phyloP scores from a whole-genome alignment of 2,888 invertebrate species.

The Drosophila koepferae region DNA sequence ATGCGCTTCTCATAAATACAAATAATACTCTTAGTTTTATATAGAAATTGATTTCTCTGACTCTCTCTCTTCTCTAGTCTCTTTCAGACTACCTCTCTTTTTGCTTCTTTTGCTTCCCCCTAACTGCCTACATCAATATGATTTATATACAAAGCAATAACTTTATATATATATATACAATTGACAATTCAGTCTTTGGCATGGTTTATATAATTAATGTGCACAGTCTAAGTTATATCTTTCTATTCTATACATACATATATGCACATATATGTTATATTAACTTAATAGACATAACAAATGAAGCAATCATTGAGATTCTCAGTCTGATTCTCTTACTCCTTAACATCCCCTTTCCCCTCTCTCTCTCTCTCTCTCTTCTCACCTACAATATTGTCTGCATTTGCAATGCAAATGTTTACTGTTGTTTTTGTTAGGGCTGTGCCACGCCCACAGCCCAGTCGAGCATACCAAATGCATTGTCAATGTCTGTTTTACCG shows the following conservation, averaged over 20 bases:
- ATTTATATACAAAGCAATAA: not conserved
- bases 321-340: constrained; percentile 36
- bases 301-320: constrained; percentile 51
- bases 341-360: not conserved
- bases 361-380: not conserved
- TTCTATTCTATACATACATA: not conserved
- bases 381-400: constrained; percentile 11
- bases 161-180: not conserved
- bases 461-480: constrained; percentile 50
- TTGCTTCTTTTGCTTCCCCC: too few relatives aligned
- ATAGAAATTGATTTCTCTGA: too few relatives aligned
- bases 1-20: not conserved
- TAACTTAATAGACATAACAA: constrained; percentile 50
- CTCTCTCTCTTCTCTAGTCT: too few relatives aligned
- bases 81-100: not conserved
- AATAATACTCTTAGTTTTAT: too few relatives aligned
- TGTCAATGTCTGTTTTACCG: constrained; percentile 63
- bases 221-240: not conserved
- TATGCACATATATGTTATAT: constrained; percentile 23
- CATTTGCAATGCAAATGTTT: constrained; percentile 61
- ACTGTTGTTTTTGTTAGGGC: constrained; percentile 18
- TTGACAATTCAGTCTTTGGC: not conserved
- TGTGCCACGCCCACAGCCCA: constrained; percentile 7
- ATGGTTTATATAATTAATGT: constrained; percentile 1
- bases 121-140: not conserved